Evolutionary conservation across 2,797 vertebrate species (phyloP).

Genomic region (Hydrolagus colliei): DNA sequence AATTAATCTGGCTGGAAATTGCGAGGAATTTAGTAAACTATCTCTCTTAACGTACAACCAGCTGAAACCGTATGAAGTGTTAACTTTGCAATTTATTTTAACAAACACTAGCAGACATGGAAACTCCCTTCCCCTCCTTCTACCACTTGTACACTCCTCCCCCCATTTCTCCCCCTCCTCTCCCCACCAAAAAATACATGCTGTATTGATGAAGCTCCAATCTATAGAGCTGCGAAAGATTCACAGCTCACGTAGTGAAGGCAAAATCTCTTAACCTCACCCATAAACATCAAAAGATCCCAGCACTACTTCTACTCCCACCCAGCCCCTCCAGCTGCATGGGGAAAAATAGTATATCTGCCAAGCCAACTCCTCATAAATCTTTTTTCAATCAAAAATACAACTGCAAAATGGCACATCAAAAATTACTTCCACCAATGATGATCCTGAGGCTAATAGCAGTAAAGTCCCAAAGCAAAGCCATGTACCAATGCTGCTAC

Average conservation of each 20-base stretch:
- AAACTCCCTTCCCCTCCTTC: not conserved
- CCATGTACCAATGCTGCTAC: not conserved
- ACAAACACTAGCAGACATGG: not conserved
- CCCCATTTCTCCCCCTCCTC: not conserved
- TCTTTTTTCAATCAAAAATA: slow-evolving; percentile 33
- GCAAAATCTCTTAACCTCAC: slow-evolving; percentile 16
- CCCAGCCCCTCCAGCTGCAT: slow-evolving; percentile 27
- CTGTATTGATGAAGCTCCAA: slow-evolving; percentile 22
- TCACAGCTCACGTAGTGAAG: not conserved
- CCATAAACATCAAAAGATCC: slow-evolving; percentile 18
- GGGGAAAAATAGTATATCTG: slow-evolving; percentile 13
- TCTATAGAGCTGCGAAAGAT: slow-evolving; percentile 4
- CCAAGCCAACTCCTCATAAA: slow-evolving; percentile 26
- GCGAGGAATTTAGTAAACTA: slow-evolving; percentile 4
- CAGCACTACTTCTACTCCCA: slow-evolving; percentile 1
- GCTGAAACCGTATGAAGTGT: slow-evolving; percentile 17
- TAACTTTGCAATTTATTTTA: slow-evolving; percentile 27
- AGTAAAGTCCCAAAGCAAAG: slow-evolving; percentile 18
- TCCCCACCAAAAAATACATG: not conserved
- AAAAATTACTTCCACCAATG: slow-evolving; percentile 29
- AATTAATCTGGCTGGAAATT: slow-evolving; percentile 21
- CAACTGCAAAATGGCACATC: slow-evolving; percentile 25
- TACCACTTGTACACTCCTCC: not conserved
- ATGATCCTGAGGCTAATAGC: slow-evolving; percentile 20
- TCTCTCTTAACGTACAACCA: not conserved